Conservation (phyloP, 2,888 invertebrate species). For the Miltochrista miniata region DNA sequence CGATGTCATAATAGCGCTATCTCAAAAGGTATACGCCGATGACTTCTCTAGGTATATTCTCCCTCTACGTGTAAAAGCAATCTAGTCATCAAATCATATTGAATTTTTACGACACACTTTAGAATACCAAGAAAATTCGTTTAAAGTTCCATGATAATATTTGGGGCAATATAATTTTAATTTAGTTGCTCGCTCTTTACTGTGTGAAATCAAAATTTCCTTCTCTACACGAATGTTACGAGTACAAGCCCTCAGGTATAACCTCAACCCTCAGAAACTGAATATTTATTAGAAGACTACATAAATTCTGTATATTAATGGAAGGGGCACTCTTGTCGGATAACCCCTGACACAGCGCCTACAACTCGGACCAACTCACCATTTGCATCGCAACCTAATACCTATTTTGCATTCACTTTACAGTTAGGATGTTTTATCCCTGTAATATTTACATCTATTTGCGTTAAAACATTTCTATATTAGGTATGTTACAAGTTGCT, state of each 20-base stretch:
- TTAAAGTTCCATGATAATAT: too few relatives aligned
- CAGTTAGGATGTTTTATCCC: background rate
- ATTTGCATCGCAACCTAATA: slow-evolving; percentile 15
- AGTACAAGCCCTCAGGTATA: slow-evolving; percentile 8
- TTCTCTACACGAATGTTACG: slow-evolving; percentile 1
- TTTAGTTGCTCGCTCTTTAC: background rate
- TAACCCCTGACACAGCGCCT: background rate
- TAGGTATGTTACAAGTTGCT: too few relatives aligned
- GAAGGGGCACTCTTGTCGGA: slow-evolving; percentile 4
- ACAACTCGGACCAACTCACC: background rate
- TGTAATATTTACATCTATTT: slow-evolving; percentile 3
- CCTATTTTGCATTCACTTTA: slow-evolving; percentile 6
- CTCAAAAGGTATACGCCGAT: too few relatives aligned
- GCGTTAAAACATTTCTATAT: too few relatives aligned
- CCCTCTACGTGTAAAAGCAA: too few relatives aligned
- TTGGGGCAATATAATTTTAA: background rate
- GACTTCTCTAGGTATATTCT: too few relatives aligned
- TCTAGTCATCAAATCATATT: too few relatives aligned
- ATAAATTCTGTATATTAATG: slow-evolving; percentile 14
- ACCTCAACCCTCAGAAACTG: slow-evolving; percentile 5
- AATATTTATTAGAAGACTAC: slow-evolving; percentile 14
- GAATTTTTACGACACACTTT: too few relatives aligned
- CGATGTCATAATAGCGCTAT: too few relatives aligned
- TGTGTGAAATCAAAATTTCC: background rate
- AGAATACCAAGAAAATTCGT: too few relatives aligned